Conservation (phyloP, 1,140 invertebrate species). For the Coelopa frigida region DNA sequence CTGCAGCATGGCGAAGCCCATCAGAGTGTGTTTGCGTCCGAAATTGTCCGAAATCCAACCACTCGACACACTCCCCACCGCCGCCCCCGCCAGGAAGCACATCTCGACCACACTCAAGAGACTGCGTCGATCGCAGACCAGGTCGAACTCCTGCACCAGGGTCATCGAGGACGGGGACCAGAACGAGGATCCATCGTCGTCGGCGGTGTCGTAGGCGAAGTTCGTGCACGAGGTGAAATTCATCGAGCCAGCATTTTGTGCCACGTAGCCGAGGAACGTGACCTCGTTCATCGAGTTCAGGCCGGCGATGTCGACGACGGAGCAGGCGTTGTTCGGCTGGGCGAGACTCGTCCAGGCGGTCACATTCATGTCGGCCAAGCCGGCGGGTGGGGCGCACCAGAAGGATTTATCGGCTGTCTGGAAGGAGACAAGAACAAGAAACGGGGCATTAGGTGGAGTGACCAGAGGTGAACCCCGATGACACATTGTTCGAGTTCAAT, state of each 20-base stretch:
- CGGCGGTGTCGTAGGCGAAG: constrained; percentile 59
- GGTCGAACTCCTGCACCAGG: constrained; percentile 56
- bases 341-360: constrained; percentile 54
- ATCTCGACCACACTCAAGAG: constrained; percentile 58
- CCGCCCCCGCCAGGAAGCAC: constrained; percentile 62
- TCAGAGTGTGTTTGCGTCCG: constrained; percentile 65
- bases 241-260: constrained; percentile 10
- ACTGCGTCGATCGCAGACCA: constrained; percentile 54
- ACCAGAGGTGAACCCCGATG: too few species aligned
- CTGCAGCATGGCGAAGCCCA: constrained; percentile 48
- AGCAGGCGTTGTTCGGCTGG: constrained; percentile 48
- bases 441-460: too few species aligned
- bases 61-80: constrained; percentile 59
- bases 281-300: constrained; percentile 19
- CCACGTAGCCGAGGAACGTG: constrained; percentile 23
- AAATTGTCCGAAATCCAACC: constrained; percentile 62
- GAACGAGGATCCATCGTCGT: constrained; percentile 48
- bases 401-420: constrained; percentile 52
- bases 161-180: too few species aligned
- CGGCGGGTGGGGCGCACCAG: constrained; percentile 54
- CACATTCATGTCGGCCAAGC: constrained; percentile 46
- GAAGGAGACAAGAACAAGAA: constrained; percentile 19
- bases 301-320: constrained; percentile 38
- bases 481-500: too few species aligned
- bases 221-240: constrained; percentile 47